phyloP scores from a whole-genome alignment of 2,797 vertebrate genomes.

The Acomys russatus region DNA sequence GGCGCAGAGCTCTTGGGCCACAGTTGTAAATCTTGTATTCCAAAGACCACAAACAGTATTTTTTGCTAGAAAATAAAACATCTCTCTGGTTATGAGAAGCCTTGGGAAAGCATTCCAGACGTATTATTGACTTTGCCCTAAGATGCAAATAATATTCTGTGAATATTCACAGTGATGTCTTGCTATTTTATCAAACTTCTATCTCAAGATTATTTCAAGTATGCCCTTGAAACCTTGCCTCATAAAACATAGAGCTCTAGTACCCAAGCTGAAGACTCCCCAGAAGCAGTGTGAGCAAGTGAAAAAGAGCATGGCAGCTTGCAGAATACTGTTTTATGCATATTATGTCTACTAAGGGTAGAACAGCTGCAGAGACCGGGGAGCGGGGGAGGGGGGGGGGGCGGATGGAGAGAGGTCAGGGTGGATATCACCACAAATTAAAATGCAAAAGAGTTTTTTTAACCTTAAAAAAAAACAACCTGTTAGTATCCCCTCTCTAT shows the following conservation, averaged over 20 bases:
- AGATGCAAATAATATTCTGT: conserved; percentile 54
- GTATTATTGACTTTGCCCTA: conserved; percentile 24
- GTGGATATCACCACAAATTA: conserved; percentile 9
- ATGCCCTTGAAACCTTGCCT: conserved; percentile 77
- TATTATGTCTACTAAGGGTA: neutral
- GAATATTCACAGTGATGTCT: conserved; percentile 54
- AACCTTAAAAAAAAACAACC: neutral
- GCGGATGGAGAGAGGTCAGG: too few relatives aligned
- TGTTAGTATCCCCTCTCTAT: conserved; percentile 60
- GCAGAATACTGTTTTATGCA: neutral
- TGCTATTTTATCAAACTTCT: conserved; percentile 55
- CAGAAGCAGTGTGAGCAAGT: conserved; percentile 55
- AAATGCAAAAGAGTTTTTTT: neutral
- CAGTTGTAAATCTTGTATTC: neutral
- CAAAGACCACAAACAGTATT: neutral
- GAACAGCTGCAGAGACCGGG: conserved; percentile 60
- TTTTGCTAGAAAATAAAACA: conserved; percentile 19
- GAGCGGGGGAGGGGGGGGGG: too few relatives aligned
- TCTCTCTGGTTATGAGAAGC: neutral
- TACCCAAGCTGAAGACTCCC: conserved; percentile 66
- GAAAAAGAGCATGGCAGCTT: conserved; percentile 59
- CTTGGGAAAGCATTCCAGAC: conserved; percentile 1
- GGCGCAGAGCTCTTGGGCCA: conserved; percentile 19
- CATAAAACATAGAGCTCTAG: conserved; percentile 72
- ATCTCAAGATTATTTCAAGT: conserved; percentile 76